These are phyloP conservation scores for Sminthurinus aureus DNA, from an alignment of 2,888 invertebrate genomes.

Conservation along the genomic window DNA sequence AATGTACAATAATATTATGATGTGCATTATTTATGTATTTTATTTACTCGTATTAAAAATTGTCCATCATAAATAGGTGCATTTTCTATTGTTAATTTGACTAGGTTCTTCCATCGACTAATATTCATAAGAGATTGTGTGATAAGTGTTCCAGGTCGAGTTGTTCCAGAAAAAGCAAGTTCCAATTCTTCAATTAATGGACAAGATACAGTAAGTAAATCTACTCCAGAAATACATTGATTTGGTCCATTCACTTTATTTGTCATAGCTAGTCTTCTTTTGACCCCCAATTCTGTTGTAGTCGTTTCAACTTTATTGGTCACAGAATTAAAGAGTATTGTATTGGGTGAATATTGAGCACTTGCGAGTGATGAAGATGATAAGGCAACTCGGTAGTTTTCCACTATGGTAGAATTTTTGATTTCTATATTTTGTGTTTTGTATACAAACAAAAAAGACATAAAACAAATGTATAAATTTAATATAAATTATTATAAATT, in stretches of 20 bases:
- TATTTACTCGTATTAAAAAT: slow-evolving; percentile 43
- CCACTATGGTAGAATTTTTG: slow-evolving; percentile 40
- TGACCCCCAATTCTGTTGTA: slow-evolving; percentile 36
- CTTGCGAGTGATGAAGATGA: slow-evolving; percentile 19
- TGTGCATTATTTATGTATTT: neutral
- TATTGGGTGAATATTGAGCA: neutral
- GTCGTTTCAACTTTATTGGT: neutral
- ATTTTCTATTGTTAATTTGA: slow-evolving; percentile 50
- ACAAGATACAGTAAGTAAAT: slow-evolving; percentile 46
- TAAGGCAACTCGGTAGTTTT: slow-evolving; percentile 31
- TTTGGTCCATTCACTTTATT: slow-evolving; percentile 34
- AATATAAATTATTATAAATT: too few relatives aligned
- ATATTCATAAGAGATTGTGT: slow-evolving; percentile 46
- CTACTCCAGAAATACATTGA: slow-evolving; percentile 44
- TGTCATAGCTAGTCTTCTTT: slow-evolving; percentile 39
- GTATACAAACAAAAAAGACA: too few relatives aligned
- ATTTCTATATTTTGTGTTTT: slow-evolving; percentile 50
- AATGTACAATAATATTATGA: neutral
- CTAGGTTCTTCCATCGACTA: slow-evolving; percentile 46
- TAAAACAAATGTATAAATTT: too few relatives aligned
- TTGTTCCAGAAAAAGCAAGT: slow-evolving; percentile 51
- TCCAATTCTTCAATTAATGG: slow-evolving; percentile 52
- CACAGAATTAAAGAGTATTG: neutral
- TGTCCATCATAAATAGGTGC: slow-evolving; percentile 52
- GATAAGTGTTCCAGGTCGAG: slow-evolving; percentile 46